Base-by-base conservation (phyloP, 2,797 vertebrate species). In the Crax fasciolata region DNA sequence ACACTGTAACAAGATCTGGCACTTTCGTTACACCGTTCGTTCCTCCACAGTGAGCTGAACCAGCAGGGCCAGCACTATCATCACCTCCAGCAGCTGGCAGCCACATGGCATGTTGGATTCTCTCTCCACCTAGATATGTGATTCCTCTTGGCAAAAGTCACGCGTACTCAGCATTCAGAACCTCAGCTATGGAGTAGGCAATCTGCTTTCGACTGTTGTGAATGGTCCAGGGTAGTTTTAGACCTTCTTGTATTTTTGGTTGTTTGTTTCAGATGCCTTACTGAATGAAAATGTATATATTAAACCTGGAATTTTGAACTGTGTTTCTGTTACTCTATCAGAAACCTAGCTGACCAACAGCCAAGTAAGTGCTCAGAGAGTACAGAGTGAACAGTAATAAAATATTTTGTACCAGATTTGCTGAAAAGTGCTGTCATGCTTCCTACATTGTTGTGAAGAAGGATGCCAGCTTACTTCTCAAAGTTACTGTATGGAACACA, bases 51-150 rank as follows among this genome's bases (percentile, higher is more conserved):
- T n/a, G 65, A 0, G 0, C 30, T 77, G 49, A 27, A 63, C 7
- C 49, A 73, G 13, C 43, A 66, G 24, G 46, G 48, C 3, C 35
- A 41, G 4, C 13, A 25, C 8, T 30, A 62, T 6, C 24, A 48
- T 1, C 20, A 46, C 41, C 44, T 52, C 32, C 62, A 83, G 59
- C 25, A 49, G 43, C 24, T 20, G 38, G 6, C 11, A 25, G 65
- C 43, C 16, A 28, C 43, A 38, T 18, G 51, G 38, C 20, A 28
- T 7, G 7, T 1, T 15, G 43, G 24, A 59, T n/a, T 35, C 1
- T 0, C 43, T 23, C 68, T 48, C 27, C 38, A 30, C 28, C 23
- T 0, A n/a, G 13, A 55, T 46, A 73, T 27, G 1, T 4, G 3
- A 58, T 8, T 63, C 13, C 19, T 51, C 80, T 32, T 51, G 46